Base-by-base conservation (phyloP, 30 jellyfish, hydroid and myxozoan species). In the Hydractinia echinata region DNA sequence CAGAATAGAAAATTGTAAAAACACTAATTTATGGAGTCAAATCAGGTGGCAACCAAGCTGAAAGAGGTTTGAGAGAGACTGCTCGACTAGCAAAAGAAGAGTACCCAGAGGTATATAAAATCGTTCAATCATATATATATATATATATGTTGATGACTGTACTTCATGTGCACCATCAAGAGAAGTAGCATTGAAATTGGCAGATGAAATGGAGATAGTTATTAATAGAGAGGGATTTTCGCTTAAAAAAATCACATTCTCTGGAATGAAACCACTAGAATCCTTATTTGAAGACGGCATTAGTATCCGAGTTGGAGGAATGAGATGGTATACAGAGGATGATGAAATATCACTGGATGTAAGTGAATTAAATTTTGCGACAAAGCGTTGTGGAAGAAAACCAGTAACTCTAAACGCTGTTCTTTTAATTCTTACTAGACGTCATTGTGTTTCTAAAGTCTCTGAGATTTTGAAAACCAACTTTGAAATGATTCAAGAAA, bases 1-100 rank as follows among this genome's bases (percentile, higher is more conserved):
- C 73, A 9, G 6, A 21, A 10, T 62, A 72, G 16, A n/a, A n/a
- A n/a, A n/a, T n/a, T n/a, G n/a, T n/a, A n/a, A n/a, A n/a, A n/a
- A n/a, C n/a, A n/a, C n/a, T n/a, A n/a, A n/a, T n/a, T n/a, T n/a
- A n/a, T n/a, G n/a, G n/a, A n/a, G n/a, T n/a, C n/a, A n/a, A n/a
- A 72, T n/a, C n/a, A n/a, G n/a, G n/a, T n/a, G 76, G 76, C 8
- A 66, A 66, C 39, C 76, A 66, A 66, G 76, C n/a, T 8, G 76
- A 6, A 66, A 8, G n/a, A 6, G 76, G 76, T 6, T 52, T 66
- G 19, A 49, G 76, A 6, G 8, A 8, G 39, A 15, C 39, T 15
- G 8, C 76, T 52, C 8, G 39, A 66, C 76, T 66, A 7, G 19
- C 7, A 49, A 8, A 66, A 6, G 76, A 66, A 6, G 76, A 66